These are phyloP conservation scores for Parapristionchus giblindavisi DNA, from an alignment of 2,888 invertebrate genomes.

Conservation along the genomic window DNA sequence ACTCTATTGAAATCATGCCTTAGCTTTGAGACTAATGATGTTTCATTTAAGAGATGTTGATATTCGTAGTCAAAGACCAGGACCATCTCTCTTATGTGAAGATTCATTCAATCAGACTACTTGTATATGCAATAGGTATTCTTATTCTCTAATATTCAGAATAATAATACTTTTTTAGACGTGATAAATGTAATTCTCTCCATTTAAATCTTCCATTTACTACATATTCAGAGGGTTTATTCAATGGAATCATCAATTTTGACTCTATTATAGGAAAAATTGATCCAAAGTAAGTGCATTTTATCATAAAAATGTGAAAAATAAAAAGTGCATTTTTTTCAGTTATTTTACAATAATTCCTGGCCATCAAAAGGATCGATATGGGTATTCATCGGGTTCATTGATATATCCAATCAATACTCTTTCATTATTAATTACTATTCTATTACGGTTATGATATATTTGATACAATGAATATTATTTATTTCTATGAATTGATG, in stretches of 20 bases:
- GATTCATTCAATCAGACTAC: conserved; percentile 61
- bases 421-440: neutral
- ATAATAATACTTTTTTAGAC: conserved; percentile 37
- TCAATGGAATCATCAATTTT: conserved; percentile 57
- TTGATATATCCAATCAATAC: neutral
- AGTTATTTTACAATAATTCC: conserved; percentile 27
- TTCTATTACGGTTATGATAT: neutral
- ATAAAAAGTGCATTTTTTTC: conserved; percentile 1
- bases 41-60: conserved; percentile 39
- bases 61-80: conserved; percentile 52
- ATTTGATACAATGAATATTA: neutral
- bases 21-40: neutral
- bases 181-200: conserved; percentile 60
- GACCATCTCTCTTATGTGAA: conserved; percentile 56
- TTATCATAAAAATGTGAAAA: neutral
- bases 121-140: conserved; percentile 57
- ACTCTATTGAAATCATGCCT: neutral
- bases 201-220: conserved; percentile 53
- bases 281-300: conserved; percentile 52
- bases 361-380: too few species aligned
- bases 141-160: neutral
- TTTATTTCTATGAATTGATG: neutral
- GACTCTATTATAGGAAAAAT: conserved; percentile 54
- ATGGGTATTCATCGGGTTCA: too few species aligned
- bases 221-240: conserved; percentile 57